A percentile compares a stretch with the other conserved stretches of the same genome.
Conservation (phyloP, 2,113 vertebrate species). For the Ranitomeya variabilis region DNA sequence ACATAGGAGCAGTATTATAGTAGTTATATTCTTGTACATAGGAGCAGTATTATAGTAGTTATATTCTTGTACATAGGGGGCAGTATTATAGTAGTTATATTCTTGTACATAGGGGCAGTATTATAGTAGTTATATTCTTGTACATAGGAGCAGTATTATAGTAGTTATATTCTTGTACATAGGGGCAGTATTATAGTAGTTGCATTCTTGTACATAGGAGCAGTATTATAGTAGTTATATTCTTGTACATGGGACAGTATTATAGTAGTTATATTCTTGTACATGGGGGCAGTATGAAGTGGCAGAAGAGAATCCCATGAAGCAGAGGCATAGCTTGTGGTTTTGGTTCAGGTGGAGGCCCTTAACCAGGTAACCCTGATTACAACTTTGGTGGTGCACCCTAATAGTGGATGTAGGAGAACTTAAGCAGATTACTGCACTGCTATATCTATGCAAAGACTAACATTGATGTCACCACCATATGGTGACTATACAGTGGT, state of each 20-base stretch:
- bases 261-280: slow-evolving; percentile 12
- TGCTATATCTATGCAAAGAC: too few species aligned
- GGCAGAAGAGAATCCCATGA: too few species aligned
- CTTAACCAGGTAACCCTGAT: too few species aligned
- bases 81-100: slow-evolving; percentile 12
- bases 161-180: slow-evolving; percentile 24
- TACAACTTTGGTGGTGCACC: too few species aligned
- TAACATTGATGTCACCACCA: too few species aligned
- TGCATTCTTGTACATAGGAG: neutral
- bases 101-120: neutral
- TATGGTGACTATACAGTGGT: too few species aligned
- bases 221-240: slow-evolving; percentile 17
- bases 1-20: too few species aligned
- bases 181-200: slow-evolving; percentile 1
- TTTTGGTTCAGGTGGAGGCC: too few species aligned
- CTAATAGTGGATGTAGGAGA: too few species aligned
- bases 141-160: neutral
- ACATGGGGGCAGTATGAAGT: neutral
- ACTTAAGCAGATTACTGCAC: too few species aligned
- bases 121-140: slow-evolving; percentile 13
- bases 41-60: slow-evolving; percentile 16
- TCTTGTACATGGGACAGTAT: neutral
- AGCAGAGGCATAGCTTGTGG: too few species aligned
- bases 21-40: too few species aligned
- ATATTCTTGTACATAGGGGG: neutral